Conservation (phyloP, 2,797 vertebrate species). For the Bovichtus diacanthus region DNA sequence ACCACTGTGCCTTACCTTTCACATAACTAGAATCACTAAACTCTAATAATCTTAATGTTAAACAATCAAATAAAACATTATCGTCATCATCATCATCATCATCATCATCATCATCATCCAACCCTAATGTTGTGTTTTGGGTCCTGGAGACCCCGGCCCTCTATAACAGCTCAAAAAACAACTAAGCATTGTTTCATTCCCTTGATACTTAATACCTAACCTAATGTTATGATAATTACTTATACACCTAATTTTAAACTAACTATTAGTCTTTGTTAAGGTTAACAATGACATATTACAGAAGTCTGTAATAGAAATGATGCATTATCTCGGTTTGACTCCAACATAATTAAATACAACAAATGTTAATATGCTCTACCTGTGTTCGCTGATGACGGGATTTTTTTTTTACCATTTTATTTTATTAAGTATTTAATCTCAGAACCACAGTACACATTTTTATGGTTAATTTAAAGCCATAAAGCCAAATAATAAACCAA, state of each 20-base stretch:
- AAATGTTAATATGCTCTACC: background rate
- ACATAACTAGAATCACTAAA: background rate
- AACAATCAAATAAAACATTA: background rate
- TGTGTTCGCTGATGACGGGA: background rate
- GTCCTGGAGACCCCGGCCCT: background rate
- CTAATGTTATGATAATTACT: too few species aligned
- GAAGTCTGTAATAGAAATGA: background rate
- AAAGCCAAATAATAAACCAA: background rate
- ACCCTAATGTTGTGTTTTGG: background rate
- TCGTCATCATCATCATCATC: too few species aligned
- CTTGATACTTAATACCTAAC: background rate
- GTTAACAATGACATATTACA: background rate
- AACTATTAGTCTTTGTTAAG: too few species aligned
- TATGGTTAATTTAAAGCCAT: slow-evolving; percentile 1
- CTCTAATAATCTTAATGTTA: background rate
- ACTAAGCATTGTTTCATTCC: background rate
- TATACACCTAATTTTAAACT: too few species aligned
- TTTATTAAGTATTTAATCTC: background rate
- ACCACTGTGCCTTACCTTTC: background rate
- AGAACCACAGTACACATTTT: slow-evolving; percentile 1
- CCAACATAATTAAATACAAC: background rate
- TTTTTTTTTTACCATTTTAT: background rate
- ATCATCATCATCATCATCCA: background rate
- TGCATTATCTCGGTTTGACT: background rate
- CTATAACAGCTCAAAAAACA: background rate